Conservation (phyloP, 2,113 vertebrate genomes). For the Onychorhynchus coronatus region DNA sequence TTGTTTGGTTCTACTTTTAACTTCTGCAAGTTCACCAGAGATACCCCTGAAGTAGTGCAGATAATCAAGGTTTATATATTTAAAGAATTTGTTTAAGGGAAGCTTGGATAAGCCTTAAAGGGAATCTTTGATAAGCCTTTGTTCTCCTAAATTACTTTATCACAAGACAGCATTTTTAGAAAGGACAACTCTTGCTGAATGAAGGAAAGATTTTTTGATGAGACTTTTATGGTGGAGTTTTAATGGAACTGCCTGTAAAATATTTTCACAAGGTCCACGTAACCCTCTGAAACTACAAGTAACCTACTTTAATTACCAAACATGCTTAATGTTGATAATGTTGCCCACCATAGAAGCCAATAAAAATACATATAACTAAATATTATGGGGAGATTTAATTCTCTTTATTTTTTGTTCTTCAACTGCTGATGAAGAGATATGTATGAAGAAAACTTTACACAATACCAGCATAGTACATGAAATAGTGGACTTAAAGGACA, state of each 20-base stretch:
- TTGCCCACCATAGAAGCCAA: not conserved
- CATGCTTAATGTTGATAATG: not conserved
- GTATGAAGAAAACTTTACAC: not conserved
- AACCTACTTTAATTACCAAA: not conserved
- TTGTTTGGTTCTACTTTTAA: not conserved
- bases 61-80: not conserved
- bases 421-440: accelerated
- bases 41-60: not conserved
- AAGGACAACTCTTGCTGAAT: not conserved
- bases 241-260: not conserved
- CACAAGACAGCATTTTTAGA: not conserved
- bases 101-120: not conserved
- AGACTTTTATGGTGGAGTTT: not conserved
- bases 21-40: not conserved
- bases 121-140: not conserved
- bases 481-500: not conserved
- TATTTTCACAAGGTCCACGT: not conserved
- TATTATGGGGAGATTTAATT: accelerated
- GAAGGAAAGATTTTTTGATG: not conserved
- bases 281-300: not conserved
- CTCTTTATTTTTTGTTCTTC: not conserved
- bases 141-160: not conserved
- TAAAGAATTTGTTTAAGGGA: not conserved
- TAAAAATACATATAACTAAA: not conserved
- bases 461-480: not conserved